Evolutionary conservation across 2,113 vertebrate genomes (phyloP), one percentile per base, ranked within the genome.

Genomic region (Aspidoscelis tigris): DNA sequence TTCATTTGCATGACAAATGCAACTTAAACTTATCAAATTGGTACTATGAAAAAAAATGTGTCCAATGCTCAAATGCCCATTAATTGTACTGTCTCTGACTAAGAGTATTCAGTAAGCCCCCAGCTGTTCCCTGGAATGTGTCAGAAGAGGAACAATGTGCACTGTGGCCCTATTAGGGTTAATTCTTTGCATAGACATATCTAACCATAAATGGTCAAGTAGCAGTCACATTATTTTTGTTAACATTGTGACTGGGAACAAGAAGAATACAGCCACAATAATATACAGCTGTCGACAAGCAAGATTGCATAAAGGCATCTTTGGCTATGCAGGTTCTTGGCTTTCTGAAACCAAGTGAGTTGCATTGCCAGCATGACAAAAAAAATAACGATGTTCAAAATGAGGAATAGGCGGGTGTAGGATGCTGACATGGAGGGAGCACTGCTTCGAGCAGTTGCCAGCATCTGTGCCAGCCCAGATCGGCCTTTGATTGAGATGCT

Each of bases 311-410:
- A 99, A 75, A 99, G 97, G 82, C 97, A 99, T 85, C 97, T 96
- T 93, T 99, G 98, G 14, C 97, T 95, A 85, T 98, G 96, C 58
- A 98, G 95, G 90, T 97, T 98, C 73, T 97, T 97, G 43, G 96
- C 96, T 88, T 95, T 97, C 92, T 98, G 97, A 86, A 98, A 98
- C 79, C 97, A 97, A 0, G 97, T 98, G 88, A 99, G 93, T 83
- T 99, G 96, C 93, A 98, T 95, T 11, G 98, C 96, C 91, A 99
- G 90, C 93, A 99, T 97, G 91, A 98, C 92, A 77, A 99, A 97
- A 93, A 99, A 99, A 78, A 98, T 98, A 66, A 96, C 95, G n/a
- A 98, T 99, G 94, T 99, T 99, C 88, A 99, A 93, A 81, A 99
- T 96, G 47, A 99, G 95, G 88, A 99, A 99, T 8, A 99, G 95